A percentile compares a stretch with the other conserved stretches of the same genome.
Conservation (phyloP, 2,888 invertebrate genomes). For the Tenthredo livida region DNA sequence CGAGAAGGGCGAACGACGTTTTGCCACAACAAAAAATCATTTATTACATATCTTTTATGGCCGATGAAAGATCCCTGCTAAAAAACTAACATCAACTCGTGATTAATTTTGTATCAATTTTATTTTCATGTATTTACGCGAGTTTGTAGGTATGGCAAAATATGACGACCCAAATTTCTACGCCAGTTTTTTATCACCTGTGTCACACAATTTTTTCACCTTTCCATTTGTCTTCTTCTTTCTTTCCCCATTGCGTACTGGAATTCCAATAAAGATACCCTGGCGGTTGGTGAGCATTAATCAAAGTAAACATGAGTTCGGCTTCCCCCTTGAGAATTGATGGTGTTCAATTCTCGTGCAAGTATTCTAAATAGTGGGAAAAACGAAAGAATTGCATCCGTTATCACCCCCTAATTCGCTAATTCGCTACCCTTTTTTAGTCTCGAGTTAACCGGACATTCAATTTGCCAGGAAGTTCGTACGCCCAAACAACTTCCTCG, state of each 20-base stretch:
- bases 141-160: not conserved
- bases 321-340: not conserved
- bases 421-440: not conserved
- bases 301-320: conserved; percentile 16
- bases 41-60: not conserved
- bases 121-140: not conserved
- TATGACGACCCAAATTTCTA: not conserved
- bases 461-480: not conserved
- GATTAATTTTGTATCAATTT: not conserved
- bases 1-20: not conserved
- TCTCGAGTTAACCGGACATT: not conserved
- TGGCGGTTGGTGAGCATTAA: conserved; percentile 7
- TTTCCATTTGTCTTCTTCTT: too few relatives aligned
- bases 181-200: not conserved
- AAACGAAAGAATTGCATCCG: conserved; percentile 9
- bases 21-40: not conserved
- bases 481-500: not conserved
- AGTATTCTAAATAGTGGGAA: not conserved
- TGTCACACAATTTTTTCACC: not conserved
- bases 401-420: not conserved
- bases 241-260: not conserved
- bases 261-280: conserved; percentile 43
- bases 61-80: not conserved
- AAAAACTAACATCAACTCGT: not conserved
- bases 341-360: conserved; percentile 22